Percentiles rank a stretch among this genome's conserved stretches.
Conservation (phyloP, 1,140 invertebrate species). For the Capitella teleta region DNA sequence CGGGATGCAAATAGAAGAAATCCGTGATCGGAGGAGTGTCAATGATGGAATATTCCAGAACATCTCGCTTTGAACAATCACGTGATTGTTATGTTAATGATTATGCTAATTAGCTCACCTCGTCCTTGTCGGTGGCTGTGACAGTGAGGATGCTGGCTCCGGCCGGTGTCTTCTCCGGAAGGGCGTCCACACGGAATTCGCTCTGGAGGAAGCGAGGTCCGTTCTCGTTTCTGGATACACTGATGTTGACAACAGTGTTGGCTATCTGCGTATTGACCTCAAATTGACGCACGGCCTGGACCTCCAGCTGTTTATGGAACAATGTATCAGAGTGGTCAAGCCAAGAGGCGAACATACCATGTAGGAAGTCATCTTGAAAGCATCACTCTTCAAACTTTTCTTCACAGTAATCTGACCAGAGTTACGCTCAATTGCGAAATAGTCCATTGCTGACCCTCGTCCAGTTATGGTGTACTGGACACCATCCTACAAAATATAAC, state of each 20-base stretch:
- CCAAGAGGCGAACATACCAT: constrained; percentile 1
- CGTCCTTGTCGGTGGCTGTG: constrained; percentile 18
- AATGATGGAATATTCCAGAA: too few species aligned
- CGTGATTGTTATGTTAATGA: too few species aligned
- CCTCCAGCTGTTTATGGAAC: background rate
- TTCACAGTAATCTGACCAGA: constrained; percentile 5
- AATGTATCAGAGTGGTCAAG: background rate
- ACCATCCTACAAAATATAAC: constrained; percentile 1
- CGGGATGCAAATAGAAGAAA: constrained; percentile 2
- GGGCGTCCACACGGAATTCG: constrained; percentile 2
- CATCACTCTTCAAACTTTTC: constrained; percentile 4
- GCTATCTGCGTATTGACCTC: constrained; percentile 9
- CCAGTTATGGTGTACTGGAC: constrained; percentile 1
- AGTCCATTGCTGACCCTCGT: constrained; percentile 1
- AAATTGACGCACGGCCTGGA: constrained; percentile 7
- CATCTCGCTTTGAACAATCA: too few species aligned
- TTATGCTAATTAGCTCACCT: constrained; percentile 3
- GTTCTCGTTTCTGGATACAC: constrained; percentile 10
- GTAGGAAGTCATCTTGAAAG: background rate
- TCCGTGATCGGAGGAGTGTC: too few species aligned
- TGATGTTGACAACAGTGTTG: constrained; percentile 8
- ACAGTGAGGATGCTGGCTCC: constrained; percentile 10
- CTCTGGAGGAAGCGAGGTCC: background rate
- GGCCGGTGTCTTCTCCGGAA: constrained; percentile 16
- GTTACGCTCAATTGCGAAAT: constrained; percentile 3